Percentiles rank a stretch among this genome's conserved stretches.
Conservation (phyloP, 2,888 invertebrate genomes). For the Cordilura impudica region DNA sequence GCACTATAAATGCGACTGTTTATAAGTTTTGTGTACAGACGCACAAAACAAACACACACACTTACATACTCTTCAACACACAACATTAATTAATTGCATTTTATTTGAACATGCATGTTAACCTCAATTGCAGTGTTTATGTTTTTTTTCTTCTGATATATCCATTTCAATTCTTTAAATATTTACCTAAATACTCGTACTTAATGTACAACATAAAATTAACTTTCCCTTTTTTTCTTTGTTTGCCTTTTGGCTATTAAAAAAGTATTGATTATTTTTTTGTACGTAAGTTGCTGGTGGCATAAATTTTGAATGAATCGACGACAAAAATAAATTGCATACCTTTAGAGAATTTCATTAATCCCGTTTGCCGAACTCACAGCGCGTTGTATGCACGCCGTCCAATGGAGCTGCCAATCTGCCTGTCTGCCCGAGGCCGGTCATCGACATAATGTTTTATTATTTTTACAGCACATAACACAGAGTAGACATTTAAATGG, state of each 20-base stretch:
- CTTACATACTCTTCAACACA: constrained; percentile 27
- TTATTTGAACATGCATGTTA: constrained; percentile 42
- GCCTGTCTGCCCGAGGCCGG: too few relatives aligned
- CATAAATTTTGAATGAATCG: neutral
- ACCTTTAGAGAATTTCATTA: too few relatives aligned
- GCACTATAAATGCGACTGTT: neutral
- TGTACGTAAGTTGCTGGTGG: neutral
- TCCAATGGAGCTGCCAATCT: too few relatives aligned
- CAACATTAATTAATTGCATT: constrained; percentile 53
- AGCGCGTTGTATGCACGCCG: too few relatives aligned
- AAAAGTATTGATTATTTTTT: neutral
- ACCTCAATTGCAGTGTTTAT: neutral
- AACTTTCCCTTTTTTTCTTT: neutral
- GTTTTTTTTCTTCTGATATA: neutral
- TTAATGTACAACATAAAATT: neutral
- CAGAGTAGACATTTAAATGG: too few relatives aligned
- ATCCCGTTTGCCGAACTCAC: too few relatives aligned
- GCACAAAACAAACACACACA: too few relatives aligned
- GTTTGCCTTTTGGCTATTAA: neutral
- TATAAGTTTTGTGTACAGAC: too few relatives aligned
- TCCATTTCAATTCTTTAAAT: neutral
- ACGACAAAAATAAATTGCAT: neutral
- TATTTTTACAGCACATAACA: too few relatives aligned
- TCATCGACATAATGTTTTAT: too few relatives aligned
- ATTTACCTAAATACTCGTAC: neutral